These are phyloP conservation scores for Psittacula echo DNA, from an alignment of 2,797 vertebrate species.

Conservation along the genomic window DNA sequence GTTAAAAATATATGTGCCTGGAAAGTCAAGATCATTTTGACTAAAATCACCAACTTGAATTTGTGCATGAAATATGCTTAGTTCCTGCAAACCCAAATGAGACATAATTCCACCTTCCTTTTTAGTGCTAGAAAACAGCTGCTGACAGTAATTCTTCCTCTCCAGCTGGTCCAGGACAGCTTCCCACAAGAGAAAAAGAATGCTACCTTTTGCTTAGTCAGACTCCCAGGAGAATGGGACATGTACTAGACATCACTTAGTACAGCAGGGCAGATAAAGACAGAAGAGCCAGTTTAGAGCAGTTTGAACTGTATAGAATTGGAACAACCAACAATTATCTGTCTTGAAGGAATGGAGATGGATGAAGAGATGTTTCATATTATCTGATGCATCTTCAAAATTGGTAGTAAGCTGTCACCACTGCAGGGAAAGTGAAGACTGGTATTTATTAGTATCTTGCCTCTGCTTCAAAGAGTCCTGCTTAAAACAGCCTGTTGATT, in stretches of 20 bases:
- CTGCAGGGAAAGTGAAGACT: background rate
- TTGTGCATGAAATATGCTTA: background rate
- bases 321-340: background rate
- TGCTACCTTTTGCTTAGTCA: background rate
- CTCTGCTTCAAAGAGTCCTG: background rate
- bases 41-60: background rate
- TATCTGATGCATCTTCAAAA: background rate
- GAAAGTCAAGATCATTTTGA: background rate
- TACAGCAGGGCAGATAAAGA: background rate
- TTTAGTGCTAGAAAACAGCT: background rate
- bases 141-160: slow-evolving; percentile 2
- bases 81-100: background rate
- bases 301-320: background rate
- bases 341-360: background rate
- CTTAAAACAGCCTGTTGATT: background rate
- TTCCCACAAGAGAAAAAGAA: slow-evolving; percentile 14
- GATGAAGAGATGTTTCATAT: background rate
- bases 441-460: background rate
- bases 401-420: background rate
- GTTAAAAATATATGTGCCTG: background rate
- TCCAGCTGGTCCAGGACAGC: background rate
- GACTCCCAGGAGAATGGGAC: background rate
- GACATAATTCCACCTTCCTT: background rate
- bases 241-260: background rate
- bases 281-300: background rate